phyloP scores from a whole-genome alignment of 1,140 invertebrate species.

The Antheraea mylitta region DNA sequence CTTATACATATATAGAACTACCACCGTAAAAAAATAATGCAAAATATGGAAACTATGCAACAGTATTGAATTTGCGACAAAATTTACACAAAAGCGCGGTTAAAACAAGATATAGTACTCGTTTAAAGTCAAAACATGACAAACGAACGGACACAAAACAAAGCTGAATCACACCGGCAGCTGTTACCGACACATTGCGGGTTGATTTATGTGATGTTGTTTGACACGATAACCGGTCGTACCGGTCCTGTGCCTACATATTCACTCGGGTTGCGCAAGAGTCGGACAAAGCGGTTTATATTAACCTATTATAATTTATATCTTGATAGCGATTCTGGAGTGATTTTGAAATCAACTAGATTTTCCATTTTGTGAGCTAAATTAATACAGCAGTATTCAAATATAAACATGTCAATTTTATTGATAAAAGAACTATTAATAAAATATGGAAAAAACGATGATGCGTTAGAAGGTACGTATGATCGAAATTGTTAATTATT shows the following conservation, averaged over 20 bases:
- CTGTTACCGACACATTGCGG: background rate
- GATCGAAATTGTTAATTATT: too few relatives aligned
- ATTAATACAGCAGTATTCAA: too few relatives aligned
- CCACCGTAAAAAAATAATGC: too few relatives aligned
- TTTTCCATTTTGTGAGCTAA: too few relatives aligned
- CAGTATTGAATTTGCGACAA: background rate
- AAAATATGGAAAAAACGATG: too few relatives aligned
- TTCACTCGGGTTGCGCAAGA: background rate
- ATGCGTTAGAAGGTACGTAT: too few relatives aligned
- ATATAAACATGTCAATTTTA: too few relatives aligned
- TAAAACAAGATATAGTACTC: background rate
- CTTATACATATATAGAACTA: too few relatives aligned
- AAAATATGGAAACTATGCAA: background rate
- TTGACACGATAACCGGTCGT: background rate
- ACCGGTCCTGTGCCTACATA: background rate
- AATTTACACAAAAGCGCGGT: background rate
- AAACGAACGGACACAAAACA: background rate
- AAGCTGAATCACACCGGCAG: constrained; percentile 1
- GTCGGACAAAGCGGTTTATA: background rate
- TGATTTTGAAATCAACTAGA: too few relatives aligned
- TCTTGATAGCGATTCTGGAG: too few relatives aligned
- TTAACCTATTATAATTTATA: background rate
- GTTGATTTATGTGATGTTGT: constrained; percentile 4
- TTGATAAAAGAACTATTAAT: too few relatives aligned
- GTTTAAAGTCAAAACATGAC: background rate